Evolutionary conservation across 30 jellyfish, hydroid and myxozoan genomes (phyloP).

Genomic region (Mastigias papua): DNA sequence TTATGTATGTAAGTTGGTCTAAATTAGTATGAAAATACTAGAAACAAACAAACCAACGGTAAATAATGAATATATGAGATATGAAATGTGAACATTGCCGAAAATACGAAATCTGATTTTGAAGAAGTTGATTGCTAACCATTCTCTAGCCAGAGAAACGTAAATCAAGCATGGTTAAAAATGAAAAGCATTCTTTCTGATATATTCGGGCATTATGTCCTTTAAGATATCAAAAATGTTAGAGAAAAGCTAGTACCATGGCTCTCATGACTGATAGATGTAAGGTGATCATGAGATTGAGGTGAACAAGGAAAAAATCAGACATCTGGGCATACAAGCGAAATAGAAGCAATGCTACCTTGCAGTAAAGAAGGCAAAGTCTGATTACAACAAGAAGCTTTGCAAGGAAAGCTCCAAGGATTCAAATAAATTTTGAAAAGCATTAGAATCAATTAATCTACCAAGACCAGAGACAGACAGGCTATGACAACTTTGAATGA

Average conservation of each 20-base stretch:
- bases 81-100: too few relatives aligned
- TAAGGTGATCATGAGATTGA: too few relatives aligned
- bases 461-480: constrained; percentile 24
- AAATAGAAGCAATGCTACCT: background rate
- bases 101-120: constrained; percentile 34
- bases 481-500: constrained; percentile 1
- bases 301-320: too few relatives aligned
- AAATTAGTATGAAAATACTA: too few relatives aligned
- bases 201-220: too few relatives aligned
- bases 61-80: too few relatives aligned
- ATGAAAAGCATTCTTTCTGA: constrained; percentile 45
- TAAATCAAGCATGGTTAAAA: constrained; percentile 37
- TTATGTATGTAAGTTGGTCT: too few relatives aligned
- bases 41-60: too few relatives aligned
- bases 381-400: background rate
- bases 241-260: too few relatives aligned
- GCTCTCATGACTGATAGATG: too few relatives aligned
- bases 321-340: constrained; percentile 17
- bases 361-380: background rate
- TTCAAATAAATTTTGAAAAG: constrained; percentile 21
- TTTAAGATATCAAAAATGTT: constrained; percentile 45
- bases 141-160: constrained; percentile 40
- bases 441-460: background rate
- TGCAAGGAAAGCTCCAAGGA: constrained; percentile 29
- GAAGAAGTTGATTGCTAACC: constrained; percentile 29